These are phyloP conservation scores for Periplaneta americana DNA, from an alignment of 1,140 invertebrate genomes.

Conservation along the genomic window DNA sequence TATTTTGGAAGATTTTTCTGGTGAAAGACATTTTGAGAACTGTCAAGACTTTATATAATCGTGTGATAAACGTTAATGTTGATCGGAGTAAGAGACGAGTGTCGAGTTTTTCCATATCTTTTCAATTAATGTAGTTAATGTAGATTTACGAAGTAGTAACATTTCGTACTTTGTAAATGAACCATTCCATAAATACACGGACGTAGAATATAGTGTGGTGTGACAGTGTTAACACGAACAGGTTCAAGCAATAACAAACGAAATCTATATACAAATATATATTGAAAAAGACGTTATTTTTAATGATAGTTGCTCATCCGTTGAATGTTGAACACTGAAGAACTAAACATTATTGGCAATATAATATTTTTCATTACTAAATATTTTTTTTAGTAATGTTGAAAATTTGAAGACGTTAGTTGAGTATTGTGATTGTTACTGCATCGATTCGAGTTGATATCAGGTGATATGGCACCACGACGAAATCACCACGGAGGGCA, in stretches of 20 bases:
- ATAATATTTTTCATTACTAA: not conserved
- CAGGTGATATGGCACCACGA: conserved; percentile 23
- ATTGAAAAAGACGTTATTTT: not conserved
- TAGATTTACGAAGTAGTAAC: not conserved
- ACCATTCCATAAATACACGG: not conserved
- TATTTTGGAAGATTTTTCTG: not conserved
- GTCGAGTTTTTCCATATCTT: not conserved
- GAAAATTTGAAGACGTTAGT: not conserved
- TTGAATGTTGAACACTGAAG: not conserved
- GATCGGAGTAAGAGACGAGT: not conserved
- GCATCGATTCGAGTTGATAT: not conserved
- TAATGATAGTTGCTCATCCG: not conserved
- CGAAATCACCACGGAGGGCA: conserved; percentile 34
- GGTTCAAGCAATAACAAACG: not conserved
- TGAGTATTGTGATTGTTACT: not conserved
- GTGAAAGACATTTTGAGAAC: not conserved
- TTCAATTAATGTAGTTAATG: too few relatives aligned
- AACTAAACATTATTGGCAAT: not conserved
- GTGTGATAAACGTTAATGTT: not conserved
- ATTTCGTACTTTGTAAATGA: not conserved
- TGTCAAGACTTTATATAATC: not conserved
- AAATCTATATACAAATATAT: not conserved
- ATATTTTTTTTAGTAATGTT: not conserved
- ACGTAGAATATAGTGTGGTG: not conserved
- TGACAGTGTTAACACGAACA: not conserved